phyloP scores from a whole-genome alignment of 2,888 invertebrate genomes.

The Gortyna flavago region DNA sequence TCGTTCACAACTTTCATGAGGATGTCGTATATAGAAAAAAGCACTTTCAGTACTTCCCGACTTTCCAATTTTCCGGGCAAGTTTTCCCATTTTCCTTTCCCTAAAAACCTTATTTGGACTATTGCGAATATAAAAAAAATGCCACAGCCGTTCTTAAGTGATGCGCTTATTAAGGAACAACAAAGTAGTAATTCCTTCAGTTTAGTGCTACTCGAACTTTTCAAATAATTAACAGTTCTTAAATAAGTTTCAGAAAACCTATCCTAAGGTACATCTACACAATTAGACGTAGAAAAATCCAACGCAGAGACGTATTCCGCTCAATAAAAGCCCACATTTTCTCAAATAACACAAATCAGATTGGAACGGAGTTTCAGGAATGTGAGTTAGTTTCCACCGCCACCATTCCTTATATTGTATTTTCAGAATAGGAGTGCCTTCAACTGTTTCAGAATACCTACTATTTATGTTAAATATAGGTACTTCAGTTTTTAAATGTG shows the following conservation, averaged over 20 bases:
- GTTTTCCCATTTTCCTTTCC: not conserved
- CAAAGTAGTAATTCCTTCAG: too few species aligned
- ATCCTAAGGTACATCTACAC: too few species aligned
- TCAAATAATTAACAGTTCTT: too few species aligned
- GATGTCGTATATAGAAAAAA: not conserved
- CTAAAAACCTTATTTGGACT: not conserved
- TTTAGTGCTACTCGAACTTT: too few species aligned
- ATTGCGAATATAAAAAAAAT: not conserved
- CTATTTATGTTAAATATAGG: too few species aligned
- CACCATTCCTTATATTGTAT: not conserved
- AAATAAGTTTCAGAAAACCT: not conserved
- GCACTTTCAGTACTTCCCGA: not conserved
- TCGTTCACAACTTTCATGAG: not conserved
- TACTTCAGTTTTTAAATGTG: not conserved
- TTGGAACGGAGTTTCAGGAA: not conserved
- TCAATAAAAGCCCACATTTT: not conserved
- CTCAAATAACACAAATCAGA: not conserved
- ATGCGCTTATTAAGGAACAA: not conserved
- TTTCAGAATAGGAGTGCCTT: not conserved
- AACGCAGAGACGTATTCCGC: not conserved
- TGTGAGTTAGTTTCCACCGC: not conserved
- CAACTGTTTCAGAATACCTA: not conserved
- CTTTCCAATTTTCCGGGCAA: not conserved
- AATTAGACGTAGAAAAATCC: not conserved
- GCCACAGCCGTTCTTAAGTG: not conserved